Evolutionary conservation across 2,113 vertebrate species (phyloP).

Genomic region (Laticauda laticaudata): DNA sequence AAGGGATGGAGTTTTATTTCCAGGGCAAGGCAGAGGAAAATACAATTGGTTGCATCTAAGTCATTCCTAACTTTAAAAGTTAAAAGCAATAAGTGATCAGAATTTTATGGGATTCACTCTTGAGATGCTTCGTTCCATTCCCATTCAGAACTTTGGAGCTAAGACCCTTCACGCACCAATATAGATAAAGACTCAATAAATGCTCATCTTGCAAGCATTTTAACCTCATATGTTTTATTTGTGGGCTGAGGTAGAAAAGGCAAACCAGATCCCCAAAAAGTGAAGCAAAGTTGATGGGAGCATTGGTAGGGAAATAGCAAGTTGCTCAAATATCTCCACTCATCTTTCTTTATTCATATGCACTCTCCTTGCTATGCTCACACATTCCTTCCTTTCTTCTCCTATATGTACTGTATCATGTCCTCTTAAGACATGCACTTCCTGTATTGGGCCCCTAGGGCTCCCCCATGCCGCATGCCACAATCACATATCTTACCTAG

Average conservation of each 20-base stretch:
- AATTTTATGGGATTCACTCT: neutral
- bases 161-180: neutral
- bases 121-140: neutral
- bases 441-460: neutral
- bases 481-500: neutral
- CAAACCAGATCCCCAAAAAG: neutral
- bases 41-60: neutral
- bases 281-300: neutral
- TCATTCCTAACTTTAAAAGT: neutral
- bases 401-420: neutral
- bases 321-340: neutral
- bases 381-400: neutral
- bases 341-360: neutral
- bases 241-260: neutral
- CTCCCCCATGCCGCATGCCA: neutral
- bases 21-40: neutral
- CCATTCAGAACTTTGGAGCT: neutral
- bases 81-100: neutral
- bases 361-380: neutral
- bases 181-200: neutral
- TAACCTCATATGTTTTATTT: neutral
- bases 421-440: neutral
- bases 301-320: neutral
- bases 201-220: neutral
- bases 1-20: neutral